Evolutionary conservation across 2,797 vertebrate species (phyloP).

Genomic region (Peromyscus melanophrys): DNA sequence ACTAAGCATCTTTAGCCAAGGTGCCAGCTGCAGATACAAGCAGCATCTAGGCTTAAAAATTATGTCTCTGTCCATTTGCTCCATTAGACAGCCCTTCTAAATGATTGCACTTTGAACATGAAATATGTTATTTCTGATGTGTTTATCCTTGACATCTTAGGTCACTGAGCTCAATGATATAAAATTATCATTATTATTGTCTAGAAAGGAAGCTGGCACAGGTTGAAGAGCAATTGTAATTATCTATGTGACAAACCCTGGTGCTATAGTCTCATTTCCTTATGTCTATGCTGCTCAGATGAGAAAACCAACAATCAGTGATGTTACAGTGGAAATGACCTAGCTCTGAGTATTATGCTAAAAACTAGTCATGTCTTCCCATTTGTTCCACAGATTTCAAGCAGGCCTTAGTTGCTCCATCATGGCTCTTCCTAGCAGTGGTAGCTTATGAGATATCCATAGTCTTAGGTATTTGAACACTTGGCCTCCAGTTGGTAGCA

Average conservation of each 20-base stretch:
- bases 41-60: background rate
- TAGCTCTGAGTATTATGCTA: background rate
- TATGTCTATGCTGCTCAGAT: background rate
- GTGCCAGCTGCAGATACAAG: background rate
- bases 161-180: background rate
- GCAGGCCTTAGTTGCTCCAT: background rate
- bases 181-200: background rate
- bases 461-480: background rate
- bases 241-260: background rate
- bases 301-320: background rate
- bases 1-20: background rate
- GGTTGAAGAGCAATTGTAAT: background rate
- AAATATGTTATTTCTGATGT: background rate
- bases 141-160: background rate
- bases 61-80: background rate
- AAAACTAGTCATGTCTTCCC: background rate
- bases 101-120: background rate
- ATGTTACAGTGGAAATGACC: background rate
- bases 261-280: background rate
- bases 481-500: background rate
- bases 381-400: constrained; percentile 7
- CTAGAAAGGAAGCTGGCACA: background rate
- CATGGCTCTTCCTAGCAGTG: background rate
- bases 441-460: background rate
- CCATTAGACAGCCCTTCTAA: background rate